These are phyloP conservation scores for Pissodes strobi DNA, from an alignment of 1,140 invertebrate species.

Conservation along the genomic window DNA sequence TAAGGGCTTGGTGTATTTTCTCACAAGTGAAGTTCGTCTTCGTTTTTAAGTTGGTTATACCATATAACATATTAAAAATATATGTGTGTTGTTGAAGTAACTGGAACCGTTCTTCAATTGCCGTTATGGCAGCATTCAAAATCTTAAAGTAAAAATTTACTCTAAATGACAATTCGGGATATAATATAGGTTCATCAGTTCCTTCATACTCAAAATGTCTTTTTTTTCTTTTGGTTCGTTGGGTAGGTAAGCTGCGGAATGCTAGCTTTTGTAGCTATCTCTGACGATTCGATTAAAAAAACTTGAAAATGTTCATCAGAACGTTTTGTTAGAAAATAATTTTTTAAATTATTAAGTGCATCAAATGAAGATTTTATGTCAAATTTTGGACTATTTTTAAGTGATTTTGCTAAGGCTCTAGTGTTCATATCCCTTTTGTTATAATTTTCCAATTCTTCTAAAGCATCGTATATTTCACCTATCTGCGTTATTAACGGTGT, in stretches of 20 bases:
- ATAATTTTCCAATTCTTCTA: no score
- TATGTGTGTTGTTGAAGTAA: constrained; percentile 1
- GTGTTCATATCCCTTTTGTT: no score
- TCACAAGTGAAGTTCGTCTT: background rate
- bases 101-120: background rate
- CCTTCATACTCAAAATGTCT: constrained; percentile 6
- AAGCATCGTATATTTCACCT: no score
- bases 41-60: constrained; percentile 1
- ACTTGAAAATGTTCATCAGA: constrained; percentile 2
- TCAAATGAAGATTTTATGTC: constrained; percentile 3
- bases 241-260: background rate
- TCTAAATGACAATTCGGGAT: constrained; percentile 8
- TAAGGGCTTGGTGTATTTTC: background rate
- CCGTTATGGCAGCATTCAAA: background rate
- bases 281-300: no score
- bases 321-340: background rate
- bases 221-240: no score
- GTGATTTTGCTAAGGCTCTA: no score
- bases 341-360: background rate
- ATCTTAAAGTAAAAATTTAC: constrained; percentile 17
- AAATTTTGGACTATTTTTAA: constrained; percentile 11
- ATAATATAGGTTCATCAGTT: constrained; percentile 3
- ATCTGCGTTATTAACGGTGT: no score
- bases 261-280: no score
- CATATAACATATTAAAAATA: background rate